A percentile compares a stretch with the other conserved stretches of the same genome.
These are phyloP conservation scores for Trachymyrmex septentrionalis DNA, from an alignment of 1,140 invertebrate species.

Conservation along the genomic window DNA sequence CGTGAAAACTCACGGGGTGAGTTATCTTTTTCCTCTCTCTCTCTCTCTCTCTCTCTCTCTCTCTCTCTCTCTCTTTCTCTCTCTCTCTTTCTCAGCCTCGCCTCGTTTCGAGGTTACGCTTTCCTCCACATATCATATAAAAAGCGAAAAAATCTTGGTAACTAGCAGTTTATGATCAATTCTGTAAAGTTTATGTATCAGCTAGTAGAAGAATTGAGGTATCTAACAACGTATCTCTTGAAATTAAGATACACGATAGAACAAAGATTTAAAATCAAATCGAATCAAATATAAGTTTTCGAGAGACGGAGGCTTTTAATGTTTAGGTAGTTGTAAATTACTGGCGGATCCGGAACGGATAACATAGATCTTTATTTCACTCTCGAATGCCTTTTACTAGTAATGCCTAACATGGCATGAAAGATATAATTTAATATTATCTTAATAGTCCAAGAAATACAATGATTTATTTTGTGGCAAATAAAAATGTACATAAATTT, in stretches of 20 bases:
- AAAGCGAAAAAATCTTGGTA: slow-evolving; percentile 23
- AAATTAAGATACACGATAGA: neutral
- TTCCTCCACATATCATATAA: slow-evolving; percentile 2
- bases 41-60: too few relatives aligned
- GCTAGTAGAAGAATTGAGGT: neutral
- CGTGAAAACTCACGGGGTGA: slow-evolving; percentile 49
- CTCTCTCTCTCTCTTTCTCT: neutral
- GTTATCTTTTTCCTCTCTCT: slow-evolving; percentile 40
- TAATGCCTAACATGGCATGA: neutral
- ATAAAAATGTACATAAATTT: neutral
- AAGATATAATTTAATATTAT: slow-evolving; percentile 16
- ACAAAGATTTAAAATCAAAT: neutral
- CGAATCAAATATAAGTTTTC: neutral
- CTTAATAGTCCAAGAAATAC: neutral
- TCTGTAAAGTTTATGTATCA: neutral
- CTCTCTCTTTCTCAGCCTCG: too few relatives aligned
- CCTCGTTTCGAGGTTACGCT: neutral
- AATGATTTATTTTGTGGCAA: neutral
- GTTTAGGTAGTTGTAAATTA: slow-evolving; percentile 23
- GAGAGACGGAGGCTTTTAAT: neutral
- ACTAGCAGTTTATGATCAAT: slow-evolving; percentile 40
- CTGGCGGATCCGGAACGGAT: neutral
- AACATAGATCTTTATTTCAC: slow-evolving; percentile 27
- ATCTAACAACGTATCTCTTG: neutral
- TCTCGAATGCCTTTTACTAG: neutral